A percentile compares a stretch with the other conserved stretches of the same genome.
phyloP scores from a whole-genome alignment of 2,797 vertebrate genomes.

The Spea hammondii region DNA sequence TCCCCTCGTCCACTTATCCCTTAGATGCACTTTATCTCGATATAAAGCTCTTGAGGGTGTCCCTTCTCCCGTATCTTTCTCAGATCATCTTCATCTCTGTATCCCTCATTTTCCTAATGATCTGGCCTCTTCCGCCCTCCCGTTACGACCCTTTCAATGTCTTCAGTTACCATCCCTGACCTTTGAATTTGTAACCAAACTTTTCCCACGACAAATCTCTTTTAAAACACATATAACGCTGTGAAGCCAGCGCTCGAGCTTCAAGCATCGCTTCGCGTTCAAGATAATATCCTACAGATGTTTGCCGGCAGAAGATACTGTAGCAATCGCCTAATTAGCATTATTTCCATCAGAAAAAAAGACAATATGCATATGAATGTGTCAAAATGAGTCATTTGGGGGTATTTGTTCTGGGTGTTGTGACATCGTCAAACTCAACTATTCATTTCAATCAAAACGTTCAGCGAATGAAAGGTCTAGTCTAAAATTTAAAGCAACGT shows the following conservation, averaged over 20 bases:
- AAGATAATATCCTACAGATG: slow-evolving; percentile 20
- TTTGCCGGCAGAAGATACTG: slow-evolving; percentile 9
- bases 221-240: background rate
- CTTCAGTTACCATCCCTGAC: too few species aligned
- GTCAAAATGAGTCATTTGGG: slow-evolving; percentile 33
- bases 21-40: too few species aligned
- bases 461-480: background rate
- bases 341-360: slow-evolving; percentile 1
- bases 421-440: background rate
- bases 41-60: too few species aligned
- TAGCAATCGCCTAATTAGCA: slow-evolving; percentile 4
- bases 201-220: too few species aligned
- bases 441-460: background rate
- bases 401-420: slow-evolving; percentile 34
- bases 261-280: background rate
- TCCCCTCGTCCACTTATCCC: too few species aligned
- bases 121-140: too few species aligned
- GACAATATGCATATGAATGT: slow-evolving; percentile 42
- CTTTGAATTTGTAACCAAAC: too few species aligned
- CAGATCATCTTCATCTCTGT: too few species aligned
- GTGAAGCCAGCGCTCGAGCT: background rate
- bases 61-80: too few species aligned
- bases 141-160: too few species aligned
- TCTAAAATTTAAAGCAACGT: background rate
- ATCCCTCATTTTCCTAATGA: too few species aligned